Evolutionary conservation across 2,797 vertebrate genomes (phyloP), one percentile per base, ranked within the genome.

Genomic region (Danio tinwini): DNA sequence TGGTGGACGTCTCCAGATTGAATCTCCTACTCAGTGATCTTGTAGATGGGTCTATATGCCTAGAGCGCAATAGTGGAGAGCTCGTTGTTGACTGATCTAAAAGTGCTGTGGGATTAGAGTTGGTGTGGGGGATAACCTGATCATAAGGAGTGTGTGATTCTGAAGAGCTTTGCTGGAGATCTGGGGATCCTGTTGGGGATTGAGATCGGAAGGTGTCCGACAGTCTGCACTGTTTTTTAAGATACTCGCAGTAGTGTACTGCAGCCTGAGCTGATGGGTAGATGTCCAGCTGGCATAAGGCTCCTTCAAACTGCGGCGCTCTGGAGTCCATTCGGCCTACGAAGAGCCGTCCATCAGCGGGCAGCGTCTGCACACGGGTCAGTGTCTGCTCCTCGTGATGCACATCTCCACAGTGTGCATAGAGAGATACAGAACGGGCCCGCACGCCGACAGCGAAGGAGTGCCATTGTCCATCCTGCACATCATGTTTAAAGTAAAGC

Each of bases 261-360:
- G 95, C 95, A 80, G 95, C 95, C 92, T 94, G 93, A 62, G 95
- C 93, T 42, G 95, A 95, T 47, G 96, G 96, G 91, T 98, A 96
- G 69, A 99, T 92, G 87, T 98, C 96, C 82, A 99, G 88, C 88
- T 99, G 97, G 88, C 98, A 99, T 76, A 99, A 77, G 80, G 88
- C 88, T 81, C 97, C 98, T 91, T 93, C 93, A 86, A 99, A 98
- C 76, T 93, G 89, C 52, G 90, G 91, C 7, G 96, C 95, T 86
- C 91, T 94, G 85, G 92, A 94, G 90, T 93, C 95, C 94, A 97
- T 95, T 88, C 95, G 96, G 78, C 98, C 98, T 81, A 99, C 86
- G 65, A 94, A 95, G 89, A 99, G 93, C 58, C 94, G 87, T 86
- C 94, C 90, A 58, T 92, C 92, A 39, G 90, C 89, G 74, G 90